These are phyloP conservation scores for Lepidostoma basale DNA, from an alignment of 1,140 invertebrate species.

Conservation along the genomic window DNA sequence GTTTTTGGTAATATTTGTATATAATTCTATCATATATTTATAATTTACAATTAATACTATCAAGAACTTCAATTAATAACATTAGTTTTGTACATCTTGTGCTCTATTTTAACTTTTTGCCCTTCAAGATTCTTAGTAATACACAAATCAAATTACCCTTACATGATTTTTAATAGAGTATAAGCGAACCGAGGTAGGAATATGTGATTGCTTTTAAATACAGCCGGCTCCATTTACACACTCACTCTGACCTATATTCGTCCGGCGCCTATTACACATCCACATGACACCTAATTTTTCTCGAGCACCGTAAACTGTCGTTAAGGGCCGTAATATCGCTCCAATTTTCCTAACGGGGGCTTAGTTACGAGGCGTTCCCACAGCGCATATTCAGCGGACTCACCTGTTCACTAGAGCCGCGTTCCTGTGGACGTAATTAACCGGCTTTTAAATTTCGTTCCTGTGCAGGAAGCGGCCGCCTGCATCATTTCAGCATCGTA, in stretches of 20 bases:
- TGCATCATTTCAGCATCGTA: slow-evolving; percentile 36
- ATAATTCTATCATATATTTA: no score
- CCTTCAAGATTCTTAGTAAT: no score
- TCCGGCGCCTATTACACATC: not conserved
- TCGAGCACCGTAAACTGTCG: not conserved
- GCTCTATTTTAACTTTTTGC: no score
- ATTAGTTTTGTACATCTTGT: no score
- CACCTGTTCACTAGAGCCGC: slow-evolving; percentile 3
- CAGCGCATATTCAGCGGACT: not conserved
- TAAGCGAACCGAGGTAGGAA: no score
- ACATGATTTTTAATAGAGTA: no score
- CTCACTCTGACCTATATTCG: not conserved
- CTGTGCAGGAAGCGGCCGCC: slow-evolving; percentile 8
- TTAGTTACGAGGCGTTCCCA: slow-evolving; percentile 1
- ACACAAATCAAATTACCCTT: no score
- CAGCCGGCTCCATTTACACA: not conserved
- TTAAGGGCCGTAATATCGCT: not conserved
- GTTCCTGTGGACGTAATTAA: slow-evolving; percentile 4
- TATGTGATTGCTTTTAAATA: no score
- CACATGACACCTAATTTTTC: slow-evolving; percentile 2
- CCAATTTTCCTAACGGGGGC: not conserved
- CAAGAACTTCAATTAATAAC: no score
- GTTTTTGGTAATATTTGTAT: no score
- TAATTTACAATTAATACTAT: no score
- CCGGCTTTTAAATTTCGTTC: slow-evolving; percentile 25